Evolutionary conservation across 2,888 invertebrate species (phyloP), one percentile per base, ranked within the genome.

Genomic region (Mycalesis mineus): DNA sequence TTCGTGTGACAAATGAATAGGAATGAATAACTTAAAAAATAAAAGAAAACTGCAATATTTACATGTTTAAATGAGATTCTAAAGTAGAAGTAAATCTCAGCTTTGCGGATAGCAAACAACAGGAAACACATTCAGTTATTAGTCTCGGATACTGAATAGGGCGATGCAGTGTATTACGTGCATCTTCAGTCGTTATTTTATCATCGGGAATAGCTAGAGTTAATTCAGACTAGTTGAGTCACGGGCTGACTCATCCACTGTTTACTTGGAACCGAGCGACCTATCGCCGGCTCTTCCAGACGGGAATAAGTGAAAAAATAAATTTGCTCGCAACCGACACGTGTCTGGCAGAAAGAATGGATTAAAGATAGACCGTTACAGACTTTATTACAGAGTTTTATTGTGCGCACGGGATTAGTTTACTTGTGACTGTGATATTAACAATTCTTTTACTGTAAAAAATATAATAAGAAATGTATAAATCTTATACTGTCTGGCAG

Each of bases 171-270:
- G 51, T 42, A 41, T 52, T 42, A 31, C 31, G 15, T 33, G 33
- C 22, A 52, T 39, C n/a, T 51, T 52, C 33, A 52, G 14, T 50
- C 42, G 52, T 62, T 58, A 44, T 58, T 65, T 65, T 65, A 55
- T 52, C 56, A 56, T 42, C 58, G 55, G 48, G 51, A 60, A 64
- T 64, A 63, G 60, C 57, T 58, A 59, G 55, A 60, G 69, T 66
- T 75, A 78, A 80, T 74, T 75, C 71, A 72, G 73, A 58, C 70
- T 75, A 73, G 67, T 64, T 69, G 68, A 70, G 62, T 71, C 71
- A 71, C 65, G 47, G 51, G 28, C 48, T 71, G 69, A 71, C 56
- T 71, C 70, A 70, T 42, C 63, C 66, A 67, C 62, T 60, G 60
- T 56, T 63, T 60, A 65, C 63, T 55, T 59, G 64, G 63, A 63